Conservation (phyloP, 2,888 invertebrate species). For the Heterodera filipjevi region DNA sequence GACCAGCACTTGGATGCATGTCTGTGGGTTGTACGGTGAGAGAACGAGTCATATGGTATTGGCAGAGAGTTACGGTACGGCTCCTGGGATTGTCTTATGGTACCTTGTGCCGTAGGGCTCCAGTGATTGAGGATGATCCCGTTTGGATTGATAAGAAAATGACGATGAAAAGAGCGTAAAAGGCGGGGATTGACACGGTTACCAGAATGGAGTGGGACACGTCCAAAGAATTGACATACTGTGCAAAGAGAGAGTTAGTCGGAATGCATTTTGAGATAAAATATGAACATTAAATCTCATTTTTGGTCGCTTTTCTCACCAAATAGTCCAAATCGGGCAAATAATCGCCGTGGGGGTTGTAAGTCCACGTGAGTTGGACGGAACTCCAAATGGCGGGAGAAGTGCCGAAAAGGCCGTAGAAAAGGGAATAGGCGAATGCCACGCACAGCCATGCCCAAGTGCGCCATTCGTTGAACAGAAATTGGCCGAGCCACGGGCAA, state of each 20-base stretch:
- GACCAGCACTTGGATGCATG: constrained; percentile 24
- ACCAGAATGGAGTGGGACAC: constrained; percentile 19
- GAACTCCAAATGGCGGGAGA: constrained; percentile 23
- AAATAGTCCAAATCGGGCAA: constrained; percentile 16
- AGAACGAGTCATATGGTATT: neutral
- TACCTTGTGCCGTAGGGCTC: constrained; percentile 4
- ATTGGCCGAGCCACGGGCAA: constrained; percentile 10
- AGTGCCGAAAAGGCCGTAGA: constrained; percentile 19
- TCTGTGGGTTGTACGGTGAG: neutral
- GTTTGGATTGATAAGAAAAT: neutral
- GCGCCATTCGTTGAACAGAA: constrained; percentile 21
- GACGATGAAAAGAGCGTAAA: neutral
- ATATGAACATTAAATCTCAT: neutral
- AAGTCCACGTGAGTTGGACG: constrained; percentile 24
- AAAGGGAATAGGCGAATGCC: neutral
- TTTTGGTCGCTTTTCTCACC: neutral
- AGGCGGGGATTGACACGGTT: constrained; percentile 8
- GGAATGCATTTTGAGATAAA: neutral
- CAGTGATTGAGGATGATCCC: neutral
- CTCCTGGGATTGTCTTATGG: neutral
- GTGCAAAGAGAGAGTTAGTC: neutral
- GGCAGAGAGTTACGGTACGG: too few species aligned
- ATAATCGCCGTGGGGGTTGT: constrained; percentile 29
- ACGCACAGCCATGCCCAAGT: constrained; percentile 24
- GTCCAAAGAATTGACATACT: constrained; percentile 27